Percentiles rank a stretch among this genome's conserved stretches.
phyloP scores from a whole-genome alignment of 2,113 vertebrate species.

The Gambusia affinis region DNA sequence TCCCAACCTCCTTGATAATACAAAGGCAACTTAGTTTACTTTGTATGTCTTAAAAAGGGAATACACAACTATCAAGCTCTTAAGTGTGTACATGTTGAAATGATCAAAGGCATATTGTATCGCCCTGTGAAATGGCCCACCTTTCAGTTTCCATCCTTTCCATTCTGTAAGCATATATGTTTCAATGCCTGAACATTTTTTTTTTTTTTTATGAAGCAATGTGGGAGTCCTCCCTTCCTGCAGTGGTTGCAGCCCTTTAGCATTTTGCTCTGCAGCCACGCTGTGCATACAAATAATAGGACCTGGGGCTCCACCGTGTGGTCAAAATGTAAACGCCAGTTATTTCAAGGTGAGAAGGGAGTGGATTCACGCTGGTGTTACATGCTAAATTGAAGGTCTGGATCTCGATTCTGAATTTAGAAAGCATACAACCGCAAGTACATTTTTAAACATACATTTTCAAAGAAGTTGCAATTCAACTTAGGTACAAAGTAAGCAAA shows the following conservation, averaged over 20 bases:
- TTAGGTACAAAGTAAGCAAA: neutral
- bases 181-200: neutral
- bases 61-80: neutral
- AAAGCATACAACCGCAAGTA: neutral
- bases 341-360: neutral
- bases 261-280: neutral
- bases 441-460: neutral
- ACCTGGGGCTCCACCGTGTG: conserved; percentile 61
- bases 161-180: neutral
- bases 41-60: neutral
- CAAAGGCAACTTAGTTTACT: neutral
- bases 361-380: neutral
- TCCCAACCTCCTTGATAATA: neutral
- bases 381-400: neutral
- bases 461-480: neutral
- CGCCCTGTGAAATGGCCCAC: neutral
- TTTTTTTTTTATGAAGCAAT: neutral
- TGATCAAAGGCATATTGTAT: neutral
- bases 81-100: too few relatives aligned
- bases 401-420: neutral
- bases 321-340: conserved; percentile 27
- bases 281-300: conserved; percentile 15
- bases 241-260: neutral
- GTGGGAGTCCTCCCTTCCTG: neutral
- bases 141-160: neutral